Evolutionary conservation across 1,140 invertebrate species (phyloP).

Genomic region (Cylas formicarius): DNA sequence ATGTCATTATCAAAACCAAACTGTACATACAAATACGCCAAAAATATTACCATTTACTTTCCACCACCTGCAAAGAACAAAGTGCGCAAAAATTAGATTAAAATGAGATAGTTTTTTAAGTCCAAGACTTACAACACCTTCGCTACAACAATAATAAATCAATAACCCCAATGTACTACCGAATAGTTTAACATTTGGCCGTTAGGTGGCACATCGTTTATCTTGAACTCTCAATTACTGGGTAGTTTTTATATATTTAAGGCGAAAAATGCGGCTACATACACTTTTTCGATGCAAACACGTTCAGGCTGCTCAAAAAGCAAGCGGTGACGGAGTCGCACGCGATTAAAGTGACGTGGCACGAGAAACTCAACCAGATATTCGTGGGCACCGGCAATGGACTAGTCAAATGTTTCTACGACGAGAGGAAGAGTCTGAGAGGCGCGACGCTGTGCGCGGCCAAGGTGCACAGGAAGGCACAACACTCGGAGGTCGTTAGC

Average conservation of each 20-base stretch:
- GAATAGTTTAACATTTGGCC: no score
- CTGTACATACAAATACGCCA: no score
- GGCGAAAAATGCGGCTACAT: conserved; percentile 62
- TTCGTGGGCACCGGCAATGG: conserved; percentile 91
- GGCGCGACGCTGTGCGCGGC: conserved; percentile 88
- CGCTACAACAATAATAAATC: no score
- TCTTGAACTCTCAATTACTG: no score
- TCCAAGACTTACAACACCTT: background rate
- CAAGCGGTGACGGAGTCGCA: conserved; percentile 72
- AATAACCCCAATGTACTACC: no score
- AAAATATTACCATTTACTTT: no score
- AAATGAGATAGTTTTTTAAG: background rate
- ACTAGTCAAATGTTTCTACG: conserved; percentile 83
- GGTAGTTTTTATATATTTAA: conserved; percentile 19
- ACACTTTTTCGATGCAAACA: conserved; percentile 75
- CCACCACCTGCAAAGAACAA: no score
- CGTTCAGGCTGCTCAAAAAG: conserved; percentile 66
- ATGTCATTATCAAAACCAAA: no score
- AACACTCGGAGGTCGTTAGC: conserved; percentile 78
- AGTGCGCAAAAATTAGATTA: background rate
- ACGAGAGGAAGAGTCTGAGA: conserved; percentile 73
- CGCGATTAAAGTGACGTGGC: conserved; percentile 88
- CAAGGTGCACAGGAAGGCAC: conserved; percentile 71
- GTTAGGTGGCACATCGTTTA: no score
- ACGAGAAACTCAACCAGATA: conserved; percentile 95